phyloP scores from a whole-genome alignment of 1,140 invertebrate genomes.

The Campodea augens region DNA sequence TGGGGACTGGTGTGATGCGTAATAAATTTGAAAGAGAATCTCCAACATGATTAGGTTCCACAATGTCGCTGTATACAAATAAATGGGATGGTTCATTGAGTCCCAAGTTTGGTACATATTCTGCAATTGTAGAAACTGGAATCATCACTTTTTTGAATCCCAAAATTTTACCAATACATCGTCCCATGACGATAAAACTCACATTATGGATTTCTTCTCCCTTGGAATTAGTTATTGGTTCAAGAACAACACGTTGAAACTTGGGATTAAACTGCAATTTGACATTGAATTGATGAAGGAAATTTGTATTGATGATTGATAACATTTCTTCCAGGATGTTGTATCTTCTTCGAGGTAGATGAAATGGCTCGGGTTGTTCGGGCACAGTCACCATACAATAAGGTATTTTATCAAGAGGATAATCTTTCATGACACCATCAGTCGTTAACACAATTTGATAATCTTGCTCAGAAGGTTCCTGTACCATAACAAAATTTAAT shows the following conservation, averaged over 20 bases:
- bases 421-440: too few species aligned
- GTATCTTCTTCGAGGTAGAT: neutral
- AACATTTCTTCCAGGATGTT: neutral
- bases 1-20: too few species aligned
- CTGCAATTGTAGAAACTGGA: neutral
- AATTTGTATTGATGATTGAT: neutral
- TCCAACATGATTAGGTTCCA: too few species aligned
- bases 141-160: neutral
- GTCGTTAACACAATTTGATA: too few species aligned
- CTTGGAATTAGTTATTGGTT: too few species aligned
- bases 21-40: too few species aligned
- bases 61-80: too few species aligned
- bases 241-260: too few species aligned
- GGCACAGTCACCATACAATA: neutral
- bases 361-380: neutral
- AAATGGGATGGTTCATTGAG: neutral
- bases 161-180: neutral
- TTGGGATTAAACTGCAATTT: too few species aligned
- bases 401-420: neutral
- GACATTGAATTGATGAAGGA: too few species aligned
- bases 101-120: neutral
- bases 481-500: neutral
- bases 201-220: neutral
- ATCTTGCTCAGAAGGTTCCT: neutral
- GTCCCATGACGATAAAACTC: neutral